Evolutionary conservation across 2,888 invertebrate genomes (phyloP).

Genomic region (Diloba caeruleocephala): DNA sequence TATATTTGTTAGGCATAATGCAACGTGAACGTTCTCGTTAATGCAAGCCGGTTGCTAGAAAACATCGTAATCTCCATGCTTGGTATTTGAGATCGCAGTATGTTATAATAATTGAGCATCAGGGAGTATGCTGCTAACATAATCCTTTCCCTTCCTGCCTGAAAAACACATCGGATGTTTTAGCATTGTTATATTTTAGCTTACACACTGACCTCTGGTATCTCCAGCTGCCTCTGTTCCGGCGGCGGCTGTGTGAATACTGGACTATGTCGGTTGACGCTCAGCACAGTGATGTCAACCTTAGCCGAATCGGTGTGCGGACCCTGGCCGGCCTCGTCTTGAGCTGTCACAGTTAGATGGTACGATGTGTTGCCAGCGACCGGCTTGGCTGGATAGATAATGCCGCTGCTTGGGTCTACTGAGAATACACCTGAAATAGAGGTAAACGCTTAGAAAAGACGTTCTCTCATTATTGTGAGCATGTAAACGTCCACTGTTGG

Average conservation of each 20-base stretch:
- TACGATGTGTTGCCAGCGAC: conserved; percentile 90
- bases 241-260: conserved; percentile 93
- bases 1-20: no score
- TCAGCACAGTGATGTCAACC: conserved; percentile 93
- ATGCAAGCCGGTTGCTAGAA: no score
- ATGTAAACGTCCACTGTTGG: no score
- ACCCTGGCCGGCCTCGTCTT: conserved; percentile 91
- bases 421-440: conserved; percentile 91
- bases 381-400: conserved; percentile 93
- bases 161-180: no score
- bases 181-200: no score
- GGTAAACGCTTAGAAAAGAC: background rate
- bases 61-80: no score
- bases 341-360: conserved; percentile 92
- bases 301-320: conserved; percentile 91
- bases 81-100: no score
- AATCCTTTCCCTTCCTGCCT: no score
- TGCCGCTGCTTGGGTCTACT: conserved; percentile 93
- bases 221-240: conserved; percentile 92
- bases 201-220: conserved; percentile 93
- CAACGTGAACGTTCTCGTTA: no score
- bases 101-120: no score
- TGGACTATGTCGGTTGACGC: conserved; percentile 95
- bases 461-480: no score
- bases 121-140: no score